A percentile compares a stretch with the other conserved stretches of the same genome.
These are phyloP conservation scores for Pegoplata infirma DNA, from an alignment of 2,888 invertebrate genomes.

Conservation along the genomic window DNA sequence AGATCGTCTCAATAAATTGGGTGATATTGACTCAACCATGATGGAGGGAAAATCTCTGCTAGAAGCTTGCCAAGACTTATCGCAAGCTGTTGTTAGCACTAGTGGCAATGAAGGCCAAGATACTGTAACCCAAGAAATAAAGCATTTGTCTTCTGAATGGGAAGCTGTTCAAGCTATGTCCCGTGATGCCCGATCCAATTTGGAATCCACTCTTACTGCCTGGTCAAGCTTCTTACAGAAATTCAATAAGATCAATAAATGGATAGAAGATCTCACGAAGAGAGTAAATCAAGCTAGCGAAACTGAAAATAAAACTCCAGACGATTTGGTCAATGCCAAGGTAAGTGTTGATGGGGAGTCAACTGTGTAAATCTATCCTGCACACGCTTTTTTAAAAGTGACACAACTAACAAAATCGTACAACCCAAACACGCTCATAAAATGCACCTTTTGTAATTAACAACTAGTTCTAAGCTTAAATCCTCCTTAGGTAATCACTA, in stretches of 20 bases:
- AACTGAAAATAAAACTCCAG: constrained; percentile 87
- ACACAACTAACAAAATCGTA: constrained; percentile 48
- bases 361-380: constrained; percentile 41
- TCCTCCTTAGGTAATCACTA: not conserved
- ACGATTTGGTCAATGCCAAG: constrained; percentile 87
- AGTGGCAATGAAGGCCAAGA: constrained; percentile 92
- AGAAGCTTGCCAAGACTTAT: constrained; percentile 85
- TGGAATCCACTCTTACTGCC: constrained; percentile 86
- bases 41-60: constrained; percentile 87
- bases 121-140: constrained; percentile 87
- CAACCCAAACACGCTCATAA: constrained; percentile 40
- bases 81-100: constrained; percentile 85
- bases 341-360: constrained; percentile 77
- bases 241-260: constrained; percentile 85
- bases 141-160: constrained; percentile 89
- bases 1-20: constrained; percentile 87
- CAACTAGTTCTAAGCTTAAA: not conserved
- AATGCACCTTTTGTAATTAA: constrained; percentile 39
- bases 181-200: constrained; percentile 86
- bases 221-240: constrained; percentile 90
- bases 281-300: constrained; percentile 83
- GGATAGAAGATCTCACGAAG: constrained; percentile 85
- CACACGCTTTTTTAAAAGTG: constrained; percentile 24
- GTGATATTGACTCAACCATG: constrained; percentile 83
- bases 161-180: constrained; percentile 87